Evolutionary conservation across 2,113 vertebrate genomes (phyloP).

Genomic region (Dolichallabes microphthalmus): DNA sequence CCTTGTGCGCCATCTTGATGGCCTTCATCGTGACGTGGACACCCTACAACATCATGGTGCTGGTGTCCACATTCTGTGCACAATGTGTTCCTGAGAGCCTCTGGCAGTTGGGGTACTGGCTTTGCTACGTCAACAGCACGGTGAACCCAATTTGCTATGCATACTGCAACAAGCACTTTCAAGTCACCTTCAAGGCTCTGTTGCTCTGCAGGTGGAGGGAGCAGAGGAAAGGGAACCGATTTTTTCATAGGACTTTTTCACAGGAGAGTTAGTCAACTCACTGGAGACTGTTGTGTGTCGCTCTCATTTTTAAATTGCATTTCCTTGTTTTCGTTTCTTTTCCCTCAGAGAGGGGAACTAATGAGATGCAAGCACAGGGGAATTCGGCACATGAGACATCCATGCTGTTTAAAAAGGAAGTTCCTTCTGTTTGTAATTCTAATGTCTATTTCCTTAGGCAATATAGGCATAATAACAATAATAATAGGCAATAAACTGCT

Average conservation of each 20-base stretch:
- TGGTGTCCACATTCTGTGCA: constrained; percentile 54
- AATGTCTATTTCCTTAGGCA: background rate
- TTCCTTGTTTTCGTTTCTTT: background rate
- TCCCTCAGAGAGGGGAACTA: background rate
- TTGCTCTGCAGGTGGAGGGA: constrained; percentile 48
- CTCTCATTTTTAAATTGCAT: background rate
- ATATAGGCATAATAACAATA: background rate
- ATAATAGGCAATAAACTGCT: background rate
- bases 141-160: constrained; percentile 55
- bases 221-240: constrained; percentile 35
- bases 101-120: constrained; percentile 55
- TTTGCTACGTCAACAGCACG: constrained; percentile 54
- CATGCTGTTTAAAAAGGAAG: background rate
- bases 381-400: background rate
- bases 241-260: background rate
- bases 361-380: background rate
- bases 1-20: constrained; percentile 50
- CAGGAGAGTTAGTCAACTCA: constrained; percentile 4
- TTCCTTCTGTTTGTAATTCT: background rate
- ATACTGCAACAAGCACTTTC: constrained; percentile 53
- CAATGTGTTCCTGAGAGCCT: constrained; percentile 50
- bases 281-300: background rate
- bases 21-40: constrained; percentile 55
- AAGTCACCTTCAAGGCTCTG: constrained; percentile 48
- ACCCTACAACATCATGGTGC: constrained; percentile 56